phyloP scores from a whole-genome alignment of 2,113 vertebrate genomes.

The Pomatostomus ruficeps region DNA sequence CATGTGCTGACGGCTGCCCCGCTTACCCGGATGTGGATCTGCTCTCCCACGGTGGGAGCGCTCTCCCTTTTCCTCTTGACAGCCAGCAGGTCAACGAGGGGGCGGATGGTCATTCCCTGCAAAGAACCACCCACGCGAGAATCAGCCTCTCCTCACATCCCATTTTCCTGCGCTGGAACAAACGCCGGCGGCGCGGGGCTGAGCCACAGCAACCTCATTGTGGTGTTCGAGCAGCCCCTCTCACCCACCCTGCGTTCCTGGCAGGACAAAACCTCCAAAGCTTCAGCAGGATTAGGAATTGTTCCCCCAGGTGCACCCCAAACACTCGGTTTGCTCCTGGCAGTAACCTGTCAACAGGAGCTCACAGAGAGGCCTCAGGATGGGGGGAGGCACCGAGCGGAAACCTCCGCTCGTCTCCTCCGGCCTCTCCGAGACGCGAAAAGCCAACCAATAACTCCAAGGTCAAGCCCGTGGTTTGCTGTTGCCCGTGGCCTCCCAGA shows the following conservation, averaged over 20 bases:
- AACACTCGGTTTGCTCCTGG: background rate
- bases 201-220: background rate
- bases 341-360: background rate
- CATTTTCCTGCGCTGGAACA: background rate
- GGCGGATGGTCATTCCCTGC: slow-evolving; percentile 82
- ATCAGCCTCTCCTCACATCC: background rate
- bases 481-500: background rate
- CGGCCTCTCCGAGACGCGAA: background rate
- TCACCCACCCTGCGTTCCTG: background rate
- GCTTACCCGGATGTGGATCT: slow-evolving; percentile 81
- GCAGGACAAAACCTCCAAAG: background rate
- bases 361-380: background rate
- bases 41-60: slow-evolving; percentile 76
- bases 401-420: fast-evolving
- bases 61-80: slow-evolving; percentile 80
- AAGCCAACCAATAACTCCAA: background rate
- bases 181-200: fast-evolving
- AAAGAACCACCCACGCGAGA: background rate
- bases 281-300: background rate
- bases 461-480: background rate
- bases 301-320: background rate
- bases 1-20: fast-evolving
- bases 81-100: slow-evolving; percentile 79
- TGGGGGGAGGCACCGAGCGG: background rate
- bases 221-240: background rate